Percentiles rank a stretch among this genome's conserved stretches.
Evolutionary conservation across 2,113 vertebrate genomes (phyloP).

Genomic region (Brachyhypopomus gauderio): DNA sequence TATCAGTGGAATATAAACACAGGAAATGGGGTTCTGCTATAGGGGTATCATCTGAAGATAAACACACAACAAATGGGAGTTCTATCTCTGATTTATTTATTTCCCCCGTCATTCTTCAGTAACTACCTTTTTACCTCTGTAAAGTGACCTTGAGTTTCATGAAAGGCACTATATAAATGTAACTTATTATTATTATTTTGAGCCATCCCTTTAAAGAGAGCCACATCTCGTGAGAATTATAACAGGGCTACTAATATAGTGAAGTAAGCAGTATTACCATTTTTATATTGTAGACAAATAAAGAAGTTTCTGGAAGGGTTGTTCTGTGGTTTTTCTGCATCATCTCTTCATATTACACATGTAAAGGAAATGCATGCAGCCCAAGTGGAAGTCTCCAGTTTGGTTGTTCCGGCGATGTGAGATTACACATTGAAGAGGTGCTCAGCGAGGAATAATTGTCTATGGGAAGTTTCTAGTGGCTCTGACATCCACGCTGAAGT

Average conservation of each 20-base stretch:
- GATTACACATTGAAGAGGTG: conserved; percentile 55
- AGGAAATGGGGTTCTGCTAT: no score
- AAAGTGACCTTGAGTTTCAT: no score
- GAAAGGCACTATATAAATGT: no score
- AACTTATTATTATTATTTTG: background rate
- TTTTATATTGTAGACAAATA: background rate
- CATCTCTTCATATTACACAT: conserved; percentile 27
- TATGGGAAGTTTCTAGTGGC: conserved; percentile 49
- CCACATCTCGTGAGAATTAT: background rate
- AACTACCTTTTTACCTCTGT: no score
- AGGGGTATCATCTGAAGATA: no score
- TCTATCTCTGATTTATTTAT: no score
- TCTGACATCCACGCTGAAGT: conserved; percentile 58
- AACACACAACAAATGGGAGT: no score
- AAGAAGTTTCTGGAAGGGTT: background rate
- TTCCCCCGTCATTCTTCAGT: background rate
- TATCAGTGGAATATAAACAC: no score
- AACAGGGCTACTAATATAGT: background rate
- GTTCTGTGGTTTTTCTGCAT: conserved; percentile 13
- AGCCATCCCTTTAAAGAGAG: background rate
- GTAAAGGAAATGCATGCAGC: conserved; percentile 22
- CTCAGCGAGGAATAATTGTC: conserved; percentile 56
- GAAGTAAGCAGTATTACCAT: background rate
- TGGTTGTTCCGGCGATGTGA: conserved; percentile 35
- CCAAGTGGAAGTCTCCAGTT: conserved; percentile 50